phyloP scores from a whole-genome alignment of 2,797 vertebrate genomes.

The Pygocentrus nattereri region DNA sequence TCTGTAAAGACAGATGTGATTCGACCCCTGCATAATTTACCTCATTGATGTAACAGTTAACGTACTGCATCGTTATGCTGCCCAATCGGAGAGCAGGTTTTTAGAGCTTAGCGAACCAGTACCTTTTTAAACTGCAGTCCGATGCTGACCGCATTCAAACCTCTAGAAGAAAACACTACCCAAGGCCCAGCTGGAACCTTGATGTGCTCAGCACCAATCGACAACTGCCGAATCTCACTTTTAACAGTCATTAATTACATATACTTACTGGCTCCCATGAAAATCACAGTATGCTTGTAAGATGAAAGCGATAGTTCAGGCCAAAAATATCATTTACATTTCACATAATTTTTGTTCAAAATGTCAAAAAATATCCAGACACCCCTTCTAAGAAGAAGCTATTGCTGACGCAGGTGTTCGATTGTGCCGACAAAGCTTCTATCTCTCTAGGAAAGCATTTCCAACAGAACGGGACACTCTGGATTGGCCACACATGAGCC shows the following conservation, averaged over 20 bases:
- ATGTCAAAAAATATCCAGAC: neutral
- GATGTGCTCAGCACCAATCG: conserved; percentile 15
- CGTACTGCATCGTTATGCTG: conserved; percentile 1
- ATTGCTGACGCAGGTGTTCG: neutral
- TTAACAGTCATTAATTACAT: conserved; percentile 15
- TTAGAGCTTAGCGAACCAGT: neutral
- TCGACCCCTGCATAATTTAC: neutral
- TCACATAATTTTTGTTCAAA: neutral
- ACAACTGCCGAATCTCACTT: neutral
- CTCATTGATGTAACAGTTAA: neutral
- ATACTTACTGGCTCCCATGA: conserved; percentile 14
- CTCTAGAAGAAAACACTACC: neutral
- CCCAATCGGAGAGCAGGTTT: neutral
- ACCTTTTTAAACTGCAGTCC: neutral
- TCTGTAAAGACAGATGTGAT: neutral
- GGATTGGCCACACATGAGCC: neutral
- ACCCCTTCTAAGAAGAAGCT: neutral
- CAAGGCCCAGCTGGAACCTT: neutral
- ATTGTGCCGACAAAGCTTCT: no score
- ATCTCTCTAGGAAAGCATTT: no score
- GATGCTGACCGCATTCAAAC: neutral
- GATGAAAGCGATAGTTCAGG: neutral
- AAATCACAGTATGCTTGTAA: conserved; percentile 26
- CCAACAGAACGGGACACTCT: no score
- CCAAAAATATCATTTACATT: neutral